Conservation (phyloP, 2,113 vertebrate species). For the Rhodinocichla rosea region DNA sequence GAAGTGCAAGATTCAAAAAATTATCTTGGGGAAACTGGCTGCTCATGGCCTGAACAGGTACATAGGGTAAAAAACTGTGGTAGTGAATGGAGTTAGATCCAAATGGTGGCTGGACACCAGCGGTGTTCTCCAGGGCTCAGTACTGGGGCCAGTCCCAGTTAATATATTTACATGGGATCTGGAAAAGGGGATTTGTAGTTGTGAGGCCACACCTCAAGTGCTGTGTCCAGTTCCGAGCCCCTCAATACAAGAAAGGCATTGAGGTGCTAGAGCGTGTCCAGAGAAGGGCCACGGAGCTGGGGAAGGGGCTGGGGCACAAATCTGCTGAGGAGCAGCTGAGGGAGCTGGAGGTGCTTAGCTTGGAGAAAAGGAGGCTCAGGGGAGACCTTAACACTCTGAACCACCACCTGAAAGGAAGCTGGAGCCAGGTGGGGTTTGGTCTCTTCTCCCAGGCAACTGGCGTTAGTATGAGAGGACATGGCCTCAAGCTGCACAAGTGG, state of each 20-base stretch:
- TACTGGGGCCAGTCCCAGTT: not conserved
- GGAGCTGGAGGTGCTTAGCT: not conserved
- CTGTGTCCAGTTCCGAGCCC: not conserved
- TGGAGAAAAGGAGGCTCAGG: not conserved
- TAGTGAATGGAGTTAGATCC: not conserved
- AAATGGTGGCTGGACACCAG: not conserved
- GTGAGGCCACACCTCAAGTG: not conserved
- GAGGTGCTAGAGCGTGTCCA: rapidly evolving
- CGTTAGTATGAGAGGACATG: rapidly evolving
- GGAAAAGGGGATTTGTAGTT: not conserved
- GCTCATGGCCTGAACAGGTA: not conserved
- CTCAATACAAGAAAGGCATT: not conserved
- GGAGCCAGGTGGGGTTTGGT: not conserved
- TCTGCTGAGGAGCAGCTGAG: not conserved
- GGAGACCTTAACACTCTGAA: no score
- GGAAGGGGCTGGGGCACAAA: not conserved
- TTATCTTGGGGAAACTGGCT: not conserved
- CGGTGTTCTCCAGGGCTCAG: not conserved
- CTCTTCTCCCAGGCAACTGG: not conserved
- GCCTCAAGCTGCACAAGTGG: rapidly evolving
- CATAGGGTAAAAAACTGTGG: not conserved
- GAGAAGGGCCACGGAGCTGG: not conserved
- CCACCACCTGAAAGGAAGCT: not conserved
- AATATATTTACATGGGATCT: not conserved
- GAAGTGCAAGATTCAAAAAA: not conserved